These are phyloP conservation scores for Lordiphosa collinella DNA, from an alignment of 1,140 invertebrate species.

Conservation along the genomic window DNA sequence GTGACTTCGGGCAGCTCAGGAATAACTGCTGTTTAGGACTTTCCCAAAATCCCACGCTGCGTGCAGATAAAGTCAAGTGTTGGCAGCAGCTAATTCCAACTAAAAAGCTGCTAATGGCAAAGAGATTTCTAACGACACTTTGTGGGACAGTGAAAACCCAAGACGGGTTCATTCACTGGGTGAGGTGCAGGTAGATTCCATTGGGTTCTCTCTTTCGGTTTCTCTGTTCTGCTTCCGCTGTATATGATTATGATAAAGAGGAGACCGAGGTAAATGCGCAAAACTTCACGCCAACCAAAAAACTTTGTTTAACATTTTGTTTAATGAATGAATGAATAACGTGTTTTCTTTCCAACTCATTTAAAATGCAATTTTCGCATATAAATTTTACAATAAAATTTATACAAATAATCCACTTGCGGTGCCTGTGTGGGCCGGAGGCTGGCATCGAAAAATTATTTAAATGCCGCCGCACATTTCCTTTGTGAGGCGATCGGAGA, in stretches of 20 bases:
- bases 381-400: slow-evolving; percentile 67
- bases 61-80: slow-evolving; percentile 66
- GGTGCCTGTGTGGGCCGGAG: slow-evolving; percentile 50
- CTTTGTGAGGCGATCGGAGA: slow-evolving; percentile 6
- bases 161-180: slow-evolving; percentile 2
- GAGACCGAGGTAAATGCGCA: slow-evolving; percentile 35
- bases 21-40: slow-evolving; percentile 28
- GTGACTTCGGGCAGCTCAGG: neutral
- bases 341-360: slow-evolving; percentile 25
- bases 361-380: slow-evolving; percentile 72
- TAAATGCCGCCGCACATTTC: slow-evolving; percentile 59
- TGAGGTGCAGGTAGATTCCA: slow-evolving; percentile 54
- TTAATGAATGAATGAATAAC: slow-evolving; percentile 35
- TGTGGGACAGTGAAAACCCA: neutral
- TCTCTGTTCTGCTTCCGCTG: slow-evolving; percentile 61
- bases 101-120: slow-evolving; percentile 68
- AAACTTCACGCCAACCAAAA: slow-evolving; percentile 43
- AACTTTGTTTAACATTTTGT: slow-evolving; percentile 30
- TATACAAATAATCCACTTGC: slow-evolving; percentile 58
- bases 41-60: slow-evolving; percentile 45
- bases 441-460: slow-evolving; percentile 52
- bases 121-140: slow-evolving; percentile 7
- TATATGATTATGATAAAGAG: slow-evolving; percentile 60
- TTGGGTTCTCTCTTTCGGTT: slow-evolving; percentile 18
- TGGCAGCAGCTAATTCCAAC: slow-evolving; percentile 47